These are phyloP conservation scores for Brachionus angularis DNA, from an alignment of 1,140 invertebrate species.

Conservation along the genomic window DNA sequence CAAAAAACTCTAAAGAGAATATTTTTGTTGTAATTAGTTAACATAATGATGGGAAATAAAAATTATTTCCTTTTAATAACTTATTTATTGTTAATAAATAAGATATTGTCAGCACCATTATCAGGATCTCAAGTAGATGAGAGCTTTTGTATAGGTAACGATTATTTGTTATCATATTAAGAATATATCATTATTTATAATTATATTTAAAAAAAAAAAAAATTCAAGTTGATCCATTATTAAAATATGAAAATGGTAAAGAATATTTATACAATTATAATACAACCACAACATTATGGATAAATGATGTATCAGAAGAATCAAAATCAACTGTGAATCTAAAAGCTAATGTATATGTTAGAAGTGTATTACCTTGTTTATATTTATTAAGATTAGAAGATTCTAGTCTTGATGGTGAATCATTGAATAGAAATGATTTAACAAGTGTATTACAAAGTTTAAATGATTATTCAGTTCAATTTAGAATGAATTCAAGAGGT, in stretches of 20 bases:
- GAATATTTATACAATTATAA: constrained; percentile 29
- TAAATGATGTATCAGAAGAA: constrained; percentile 43
- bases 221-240: too few relatives aligned
- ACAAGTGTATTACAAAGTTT: constrained; percentile 13
- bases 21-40: neutral
- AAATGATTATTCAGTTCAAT: constrained; percentile 18
- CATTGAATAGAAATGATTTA: constrained; percentile 9
- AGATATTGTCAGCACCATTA: neutral
- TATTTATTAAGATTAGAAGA: constrained; percentile 26
- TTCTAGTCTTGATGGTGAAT: constrained; percentile 17
- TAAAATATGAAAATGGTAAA: constrained; percentile 20
- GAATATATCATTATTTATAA: too few relatives aligned
- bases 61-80: constrained; percentile 17
- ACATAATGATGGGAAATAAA: constrained; percentile 23
- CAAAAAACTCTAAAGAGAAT: neutral
- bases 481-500: constrained; percentile 33
- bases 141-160: neutral
- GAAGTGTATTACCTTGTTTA: constrained; percentile 21
- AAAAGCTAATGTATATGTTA: constrained; percentile 22
- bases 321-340: constrained; percentile 11
- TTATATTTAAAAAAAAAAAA: too few relatives aligned
- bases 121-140: neutral
- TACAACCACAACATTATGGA: constrained; percentile 23
- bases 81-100: neutral
- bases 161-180: too few relatives aligned